Evolutionary conservation across 2,888 invertebrate genomes (phyloP).

Genomic region (Tanypteryx hageni): DNA sequence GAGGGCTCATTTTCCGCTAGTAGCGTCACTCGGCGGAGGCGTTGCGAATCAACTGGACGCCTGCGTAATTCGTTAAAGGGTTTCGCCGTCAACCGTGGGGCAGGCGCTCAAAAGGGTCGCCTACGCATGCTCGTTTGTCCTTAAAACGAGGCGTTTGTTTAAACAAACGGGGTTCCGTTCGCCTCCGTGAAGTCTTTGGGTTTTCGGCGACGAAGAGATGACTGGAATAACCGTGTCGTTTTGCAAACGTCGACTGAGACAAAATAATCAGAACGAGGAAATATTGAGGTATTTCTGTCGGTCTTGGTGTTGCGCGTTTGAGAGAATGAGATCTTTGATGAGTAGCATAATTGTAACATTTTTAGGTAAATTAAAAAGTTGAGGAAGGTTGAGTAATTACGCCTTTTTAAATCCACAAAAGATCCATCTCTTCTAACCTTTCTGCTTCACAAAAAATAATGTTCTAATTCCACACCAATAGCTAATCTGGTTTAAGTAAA

Average conservation of each 20-base stretch:
- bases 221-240: background rate
- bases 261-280: background rate
- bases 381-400: too few relatives aligned
- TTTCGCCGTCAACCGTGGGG: background rate
- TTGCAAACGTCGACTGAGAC: background rate
- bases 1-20: conserved; percentile 32
- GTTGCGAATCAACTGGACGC: conserved; percentile 32
- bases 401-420: too few relatives aligned
- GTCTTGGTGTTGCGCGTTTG: background rate
- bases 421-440: too few relatives aligned
- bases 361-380: too few relatives aligned
- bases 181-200: background rate
- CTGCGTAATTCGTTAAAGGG: conserved; percentile 24
- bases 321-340: background rate
- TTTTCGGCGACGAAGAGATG: background rate
- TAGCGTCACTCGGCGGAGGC: conserved; percentile 20
- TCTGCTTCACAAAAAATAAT: too few relatives aligned
- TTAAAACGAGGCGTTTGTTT: background rate
- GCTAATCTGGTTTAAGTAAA: too few relatives aligned
- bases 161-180: background rate
- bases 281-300: background rate
- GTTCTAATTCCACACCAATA: too few relatives aligned
- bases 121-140: background rate
- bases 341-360: too few relatives aligned
- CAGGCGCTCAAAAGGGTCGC: background rate